A percentile compares a stretch with the other conserved stretches of the same genome.
These are phyloP conservation scores for Graptemys geographica DNA, from an alignment of 2,797 vertebrate species.

Conservation along the genomic window DNA sequence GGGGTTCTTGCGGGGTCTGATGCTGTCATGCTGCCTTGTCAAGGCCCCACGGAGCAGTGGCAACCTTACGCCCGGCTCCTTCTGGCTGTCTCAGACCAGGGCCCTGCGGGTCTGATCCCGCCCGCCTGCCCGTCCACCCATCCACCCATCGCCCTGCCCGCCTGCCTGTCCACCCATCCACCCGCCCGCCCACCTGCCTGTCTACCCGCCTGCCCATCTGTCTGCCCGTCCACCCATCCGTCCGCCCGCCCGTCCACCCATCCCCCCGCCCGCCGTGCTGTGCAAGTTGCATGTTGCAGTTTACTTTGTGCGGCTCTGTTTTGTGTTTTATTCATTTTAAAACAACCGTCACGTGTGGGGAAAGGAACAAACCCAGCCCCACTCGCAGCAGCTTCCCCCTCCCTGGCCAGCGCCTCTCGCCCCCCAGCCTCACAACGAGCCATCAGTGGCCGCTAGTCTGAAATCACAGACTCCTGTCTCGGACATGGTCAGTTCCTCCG, in stretches of 20 bases:
- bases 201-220: too few species aligned
- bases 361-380: slow-evolving; percentile 31
- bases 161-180: too few species aligned
- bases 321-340: not conserved
- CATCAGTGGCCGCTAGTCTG: not conserved
- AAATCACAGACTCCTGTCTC: fast-evolving
- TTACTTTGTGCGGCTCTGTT: slow-evolving; percentile 27
- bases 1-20: too few species aligned
- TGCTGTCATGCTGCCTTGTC: not conserved
- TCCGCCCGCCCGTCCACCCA: fast-evolving
- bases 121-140: too few species aligned
- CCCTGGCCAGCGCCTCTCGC: fast-evolving
- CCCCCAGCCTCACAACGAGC: not conserved
- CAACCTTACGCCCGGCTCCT: not conserved
- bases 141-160: too few species aligned
- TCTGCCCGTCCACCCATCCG: fast-evolving
- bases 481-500: not conserved
- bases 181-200: too few species aligned
- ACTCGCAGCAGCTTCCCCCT: fast-evolving
- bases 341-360: not conserved
- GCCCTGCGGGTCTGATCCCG: fast-evolving
- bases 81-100: slow-evolving; percentile 51
- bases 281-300: slow-evolving; percentile 32
- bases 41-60: too few species aligned
- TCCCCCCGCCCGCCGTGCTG: too few species aligned